Evolutionary conservation across 2,888 invertebrate species (phyloP).

Genomic region (Synergus japonicus): DNA sequence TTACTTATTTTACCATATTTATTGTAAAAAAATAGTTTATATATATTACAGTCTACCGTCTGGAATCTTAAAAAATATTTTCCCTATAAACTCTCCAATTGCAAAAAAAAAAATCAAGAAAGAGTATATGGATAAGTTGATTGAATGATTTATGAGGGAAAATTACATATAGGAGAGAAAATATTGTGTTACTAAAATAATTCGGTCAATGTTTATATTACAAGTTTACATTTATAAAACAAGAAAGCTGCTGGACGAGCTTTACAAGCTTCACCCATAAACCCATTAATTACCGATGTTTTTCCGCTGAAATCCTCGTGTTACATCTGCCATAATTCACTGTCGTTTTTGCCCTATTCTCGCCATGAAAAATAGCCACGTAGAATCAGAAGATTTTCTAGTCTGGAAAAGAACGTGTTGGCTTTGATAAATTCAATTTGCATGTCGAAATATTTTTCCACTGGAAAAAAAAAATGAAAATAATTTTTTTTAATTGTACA

Average conservation of each 20-base stretch:
- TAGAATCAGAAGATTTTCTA: conserved; percentile 25
- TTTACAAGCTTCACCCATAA: conserved; percentile 29
- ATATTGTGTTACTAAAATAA: neutral
- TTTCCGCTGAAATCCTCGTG: conserved; percentile 38
- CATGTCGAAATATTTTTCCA: neutral
- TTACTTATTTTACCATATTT: no score
- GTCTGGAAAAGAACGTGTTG: conserved; percentile 28
- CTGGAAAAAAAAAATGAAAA: neutral
- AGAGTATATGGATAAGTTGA: no score
- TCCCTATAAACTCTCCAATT: no score
- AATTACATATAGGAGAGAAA: neutral
- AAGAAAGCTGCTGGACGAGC: conserved; percentile 30
- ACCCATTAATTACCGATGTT: conserved; percentile 47
- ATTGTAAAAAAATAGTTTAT: no score
- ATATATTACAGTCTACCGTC: no score
- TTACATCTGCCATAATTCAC: conserved; percentile 44
- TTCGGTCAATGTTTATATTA: neutral
- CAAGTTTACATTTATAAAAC: conserved; percentile 23
- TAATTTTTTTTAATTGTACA: no score
- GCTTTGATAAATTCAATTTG: conserved; percentile 19
- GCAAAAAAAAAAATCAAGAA: no score
- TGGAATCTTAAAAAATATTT: no score
- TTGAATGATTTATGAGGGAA: no score
- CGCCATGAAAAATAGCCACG: conserved; percentile 13
- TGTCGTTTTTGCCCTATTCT: conserved; percentile 40